Percentiles rank a stretch among this genome's conserved stretches.
Conservation (phyloP, 2,888 invertebrate genomes). For the Nemoura dubitans region DNA sequence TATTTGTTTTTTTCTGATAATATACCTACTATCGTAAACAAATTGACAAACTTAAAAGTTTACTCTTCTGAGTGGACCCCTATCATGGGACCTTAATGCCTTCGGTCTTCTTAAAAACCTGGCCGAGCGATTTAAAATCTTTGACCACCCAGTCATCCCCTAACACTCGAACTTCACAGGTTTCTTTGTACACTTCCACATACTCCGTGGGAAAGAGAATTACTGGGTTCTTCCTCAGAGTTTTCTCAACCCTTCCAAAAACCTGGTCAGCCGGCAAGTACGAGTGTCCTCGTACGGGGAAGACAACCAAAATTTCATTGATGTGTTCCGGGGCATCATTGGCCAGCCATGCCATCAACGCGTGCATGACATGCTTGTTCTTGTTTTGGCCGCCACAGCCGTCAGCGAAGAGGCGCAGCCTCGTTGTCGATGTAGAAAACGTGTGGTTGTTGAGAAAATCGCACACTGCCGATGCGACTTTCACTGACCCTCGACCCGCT, state of each 20-base stretch:
- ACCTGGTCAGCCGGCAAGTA: conserved; percentile 38
- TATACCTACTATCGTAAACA: too few species aligned
- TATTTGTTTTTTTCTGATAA: too few species aligned
- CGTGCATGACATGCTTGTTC: conserved; percentile 25
- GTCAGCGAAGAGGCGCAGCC: conserved; percentile 32
- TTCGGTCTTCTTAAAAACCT: conserved; percentile 10
- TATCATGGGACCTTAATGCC: too few species aligned
- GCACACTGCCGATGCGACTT: conserved; percentile 30
- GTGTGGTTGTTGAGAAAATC: conserved; percentile 26
- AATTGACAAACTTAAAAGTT: too few species aligned
- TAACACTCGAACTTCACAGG: not conserved
- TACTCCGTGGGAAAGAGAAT: not conserved
- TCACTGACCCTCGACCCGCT: conserved; percentile 26
- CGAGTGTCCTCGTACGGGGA: too few species aligned
- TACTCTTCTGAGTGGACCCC: too few species aligned
- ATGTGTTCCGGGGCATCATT: conserved; percentile 27
- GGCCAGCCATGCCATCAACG: conserved; percentile 17
- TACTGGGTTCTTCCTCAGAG: not conserved
- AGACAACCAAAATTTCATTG: conserved; percentile 18
- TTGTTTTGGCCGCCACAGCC: conserved; percentile 17
- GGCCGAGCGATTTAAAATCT: conserved; percentile 3
- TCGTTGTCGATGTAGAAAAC: not conserved
- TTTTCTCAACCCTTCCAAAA: conserved; percentile 35
- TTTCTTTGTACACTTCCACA: not conserved
- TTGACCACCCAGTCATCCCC: not conserved